Base-by-base conservation (phyloP, 2,888 invertebrate genomes). In the Acrocera orbiculus region DNA sequence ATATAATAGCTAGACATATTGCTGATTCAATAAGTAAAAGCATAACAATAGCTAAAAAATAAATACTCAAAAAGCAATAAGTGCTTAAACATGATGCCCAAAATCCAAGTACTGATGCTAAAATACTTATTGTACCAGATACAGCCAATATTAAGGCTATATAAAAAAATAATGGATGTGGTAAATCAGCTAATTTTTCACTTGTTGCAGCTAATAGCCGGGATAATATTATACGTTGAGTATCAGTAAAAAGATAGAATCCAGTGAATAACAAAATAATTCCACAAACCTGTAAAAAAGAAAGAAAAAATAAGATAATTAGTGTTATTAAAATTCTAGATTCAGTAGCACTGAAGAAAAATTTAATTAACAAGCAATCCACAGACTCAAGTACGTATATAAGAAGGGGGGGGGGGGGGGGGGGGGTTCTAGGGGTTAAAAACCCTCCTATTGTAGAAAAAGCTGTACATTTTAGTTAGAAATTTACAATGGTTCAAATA, bases 11-110 rank as follows among this genome's bases (percentile, higher is more conserved):
- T 29, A 74, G 67, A 35, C 80, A 81, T 6, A 76, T 64, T 5
- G 73, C 72, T 40, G 78, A 76, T 54, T 80, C 77, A 29, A 72
- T 67, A 20, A 80, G 49, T 17, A 83, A 58, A 24, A 82, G 61
- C 4, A 70, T 49, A 30, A 79, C 62, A 19, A 83, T 72, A 27
- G 74, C 57, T 35, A 78, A 55, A 46, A 83, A 75, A 48, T 83
- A 83, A 70, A 73, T 54, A 34, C 70, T 70, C n/a, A 82, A 62
- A 41, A 78, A 69, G 44, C 72, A 72, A 48, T 76, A 79, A 46
- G 74, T 79, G 42, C 76, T 73, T 46, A 79, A 64, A 47, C 78
- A 80, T 1, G 77, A 73, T 1, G 80, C 80, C 81, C 82, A 83
- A 54, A 79, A 83, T 30, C 83, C 83, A 14, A 82, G 57, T 28